Conservation (phyloP, 23 tunicate genomes). For the Clavelina lepadiformis region DNA sequence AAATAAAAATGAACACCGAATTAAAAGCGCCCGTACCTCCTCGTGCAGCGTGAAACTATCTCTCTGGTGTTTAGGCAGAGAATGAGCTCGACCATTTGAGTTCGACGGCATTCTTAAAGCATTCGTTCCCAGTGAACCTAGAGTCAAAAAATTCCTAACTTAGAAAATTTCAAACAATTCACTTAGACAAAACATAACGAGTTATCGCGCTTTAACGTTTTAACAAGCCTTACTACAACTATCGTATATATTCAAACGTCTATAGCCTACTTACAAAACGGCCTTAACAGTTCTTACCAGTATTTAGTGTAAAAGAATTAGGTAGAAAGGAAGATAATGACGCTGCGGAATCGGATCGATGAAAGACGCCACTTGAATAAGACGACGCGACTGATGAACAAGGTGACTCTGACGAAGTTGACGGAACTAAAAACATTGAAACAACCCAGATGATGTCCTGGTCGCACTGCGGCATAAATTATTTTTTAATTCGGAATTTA, state of each 20-base stretch:
- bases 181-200: too few species aligned
- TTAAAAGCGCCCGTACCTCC: conserved; percentile 55
- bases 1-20: too few species aligned
- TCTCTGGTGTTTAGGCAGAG: conserved; percentile 49
- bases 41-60: conserved; percentile 62
- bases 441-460: too few species aligned
- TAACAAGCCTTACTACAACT: too few species aligned
- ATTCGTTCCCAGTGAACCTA: conserved; percentile 48
- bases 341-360: conserved; percentile 16
- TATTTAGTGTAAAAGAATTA: too few species aligned
- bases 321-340: conserved; percentile 16
- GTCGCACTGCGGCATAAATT: too few species aligned
- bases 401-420: background rate
- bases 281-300: too few species aligned
- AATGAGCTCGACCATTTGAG: conserved; percentile 34
- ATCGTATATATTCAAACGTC: too few species aligned
- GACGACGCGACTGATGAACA: conserved; percentile 14
- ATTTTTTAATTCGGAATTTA: too few species aligned
- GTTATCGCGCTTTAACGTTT: too few species aligned
- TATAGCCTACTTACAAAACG: too few species aligned
- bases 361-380: conserved; percentile 17
- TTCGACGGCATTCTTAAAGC: conserved; percentile 1
- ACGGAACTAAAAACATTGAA: conserved; percentile 9
- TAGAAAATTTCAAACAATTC: too few species aligned
- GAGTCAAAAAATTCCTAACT: background rate